Evolutionary conservation across 92 coral and sea anemone species (phyloP), one percentile per base, ranked within the genome.

Genomic region (Palythoa grandis): DNA sequence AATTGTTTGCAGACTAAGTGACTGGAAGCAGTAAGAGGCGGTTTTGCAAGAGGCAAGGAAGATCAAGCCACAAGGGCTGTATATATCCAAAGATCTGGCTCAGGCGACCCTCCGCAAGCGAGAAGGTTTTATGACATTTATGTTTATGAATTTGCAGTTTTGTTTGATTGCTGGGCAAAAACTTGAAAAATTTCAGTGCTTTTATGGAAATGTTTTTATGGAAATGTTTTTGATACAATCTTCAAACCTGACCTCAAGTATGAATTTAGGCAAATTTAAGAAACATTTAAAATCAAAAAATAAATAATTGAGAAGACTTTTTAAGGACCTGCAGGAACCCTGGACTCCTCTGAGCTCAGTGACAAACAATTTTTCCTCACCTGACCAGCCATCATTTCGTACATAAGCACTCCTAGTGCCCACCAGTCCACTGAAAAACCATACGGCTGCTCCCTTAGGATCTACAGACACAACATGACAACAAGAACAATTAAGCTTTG

Each of bases 371-470:
- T 40, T 40, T 40, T 40, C 20, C 83, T 40, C 54, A 95, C 98
- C 98, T 96, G 98, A 19, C 98, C 98, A 10, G 98, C 98, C 98
- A 96, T 96, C 98, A 96, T 96, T 82, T 96, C 98, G 52, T 96
- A 96, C 98, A 96, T 96, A 4, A 96, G 90, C 17, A 96, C 98
- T 38, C 98, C 98, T 1, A 96, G 85, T 19, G 98, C 98, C 98
- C 98, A 96, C 98, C 98, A 96, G 48, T 96, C 98, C 54, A 96
- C 98, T 68, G 98, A 94, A 90, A 91, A 96, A 19, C 98, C 97
- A 77, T 96, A 96, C 7, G 98, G 98, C 69, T 91, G 91, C 76
- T 96, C 98, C 86, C 93, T 89, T 60, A 96, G 83, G 61, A 96
- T 96, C 98, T 96, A 35, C n/a, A 20, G 37, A 20, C 13, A 0